A percentile compares a stretch with the other conserved stretches of the same genome.
These are phyloP conservation scores for Denticeps clupeoides DNA, from an alignment of 2,797 vertebrate species.

Conservation along the genomic window DNA sequence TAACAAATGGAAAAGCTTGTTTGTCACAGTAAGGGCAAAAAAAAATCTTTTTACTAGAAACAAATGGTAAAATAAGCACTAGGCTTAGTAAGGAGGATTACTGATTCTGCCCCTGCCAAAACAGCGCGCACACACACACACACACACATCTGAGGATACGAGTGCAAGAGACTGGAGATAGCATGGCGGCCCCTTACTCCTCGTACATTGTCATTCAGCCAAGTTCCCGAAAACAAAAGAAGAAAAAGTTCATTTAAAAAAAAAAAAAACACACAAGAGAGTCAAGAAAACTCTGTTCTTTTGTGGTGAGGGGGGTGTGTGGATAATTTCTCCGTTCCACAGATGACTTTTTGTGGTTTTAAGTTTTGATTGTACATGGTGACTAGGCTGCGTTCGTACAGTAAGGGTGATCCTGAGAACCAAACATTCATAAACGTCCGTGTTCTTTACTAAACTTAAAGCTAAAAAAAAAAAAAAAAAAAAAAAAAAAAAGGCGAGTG, in stretches of 20 bases:
- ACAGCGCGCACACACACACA: no score
- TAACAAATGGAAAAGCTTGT: conserved; percentile 47
- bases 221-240: conserved; percentile 8
- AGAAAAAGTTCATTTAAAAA: neutral
- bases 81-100: neutral
- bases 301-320: neutral
- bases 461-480: conserved; percentile 38
- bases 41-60: conserved; percentile 18
- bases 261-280: neutral
- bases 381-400: conserved; percentile 32
- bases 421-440: conserved; percentile 37
- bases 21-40: conserved; percentile 27
- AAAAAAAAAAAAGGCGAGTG: conserved; percentile 25
- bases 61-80: conserved; percentile 8
- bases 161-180: conserved; percentile 24
- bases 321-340: neutral
- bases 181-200: conserved; percentile 13
- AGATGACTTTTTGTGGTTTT: neutral
- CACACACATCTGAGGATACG: conserved; percentile 16
- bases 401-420: conserved; percentile 48
- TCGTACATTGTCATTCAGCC: conserved; percentile 28
- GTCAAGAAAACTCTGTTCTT: conserved; percentile 5
- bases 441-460: conserved; percentile 42
- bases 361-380: neutral
- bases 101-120: neutral